These are phyloP conservation scores for Lutjanus erythropterus DNA, from an alignment of 2,113 vertebrate genomes.

Conservation along the genomic window DNA sequence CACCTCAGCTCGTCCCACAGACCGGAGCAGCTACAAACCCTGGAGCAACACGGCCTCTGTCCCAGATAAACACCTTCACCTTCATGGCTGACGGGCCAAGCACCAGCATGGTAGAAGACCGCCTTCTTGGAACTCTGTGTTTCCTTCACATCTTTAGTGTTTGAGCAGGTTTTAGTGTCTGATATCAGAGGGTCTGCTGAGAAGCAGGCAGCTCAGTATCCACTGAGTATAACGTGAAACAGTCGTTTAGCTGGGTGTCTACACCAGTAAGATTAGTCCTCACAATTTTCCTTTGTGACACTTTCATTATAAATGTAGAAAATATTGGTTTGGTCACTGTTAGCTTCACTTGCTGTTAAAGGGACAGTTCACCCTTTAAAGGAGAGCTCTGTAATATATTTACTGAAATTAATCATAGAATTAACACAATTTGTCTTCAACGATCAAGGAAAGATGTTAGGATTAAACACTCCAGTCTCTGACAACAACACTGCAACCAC, in stretches of 20 bases:
- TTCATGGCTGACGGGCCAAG: constrained; percentile 42
- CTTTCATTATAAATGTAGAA: background rate
- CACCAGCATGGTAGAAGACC: constrained; percentile 55
- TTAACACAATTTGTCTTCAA: too few relatives aligned
- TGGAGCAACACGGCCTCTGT: constrained; percentile 34
- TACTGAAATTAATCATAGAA: too few relatives aligned
- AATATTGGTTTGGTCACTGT: background rate
- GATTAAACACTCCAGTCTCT: too few relatives aligned
- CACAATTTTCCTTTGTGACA: background rate
- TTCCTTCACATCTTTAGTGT: constrained; percentile 46
- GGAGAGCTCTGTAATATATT: too few relatives aligned
- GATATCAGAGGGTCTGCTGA: constrained; percentile 1
- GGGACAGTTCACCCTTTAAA: too few relatives aligned
- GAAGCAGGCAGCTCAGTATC: too few relatives aligned
- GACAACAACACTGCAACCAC: too few relatives aligned
- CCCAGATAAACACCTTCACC: constrained; percentile 67
- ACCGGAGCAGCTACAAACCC: constrained; percentile 19
- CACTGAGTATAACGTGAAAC: too few relatives aligned
- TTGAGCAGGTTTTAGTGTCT: constrained; percentile 21
- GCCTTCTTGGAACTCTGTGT: constrained; percentile 50
- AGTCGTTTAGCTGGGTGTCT: background rate
- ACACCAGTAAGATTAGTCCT: background rate
- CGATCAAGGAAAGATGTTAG: too few relatives aligned
- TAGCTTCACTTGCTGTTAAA: background rate
- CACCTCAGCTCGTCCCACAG: constrained; percentile 29